Conservation (phyloP, 2,888 invertebrate genomes). For the Tenthredo amoena region DNA sequence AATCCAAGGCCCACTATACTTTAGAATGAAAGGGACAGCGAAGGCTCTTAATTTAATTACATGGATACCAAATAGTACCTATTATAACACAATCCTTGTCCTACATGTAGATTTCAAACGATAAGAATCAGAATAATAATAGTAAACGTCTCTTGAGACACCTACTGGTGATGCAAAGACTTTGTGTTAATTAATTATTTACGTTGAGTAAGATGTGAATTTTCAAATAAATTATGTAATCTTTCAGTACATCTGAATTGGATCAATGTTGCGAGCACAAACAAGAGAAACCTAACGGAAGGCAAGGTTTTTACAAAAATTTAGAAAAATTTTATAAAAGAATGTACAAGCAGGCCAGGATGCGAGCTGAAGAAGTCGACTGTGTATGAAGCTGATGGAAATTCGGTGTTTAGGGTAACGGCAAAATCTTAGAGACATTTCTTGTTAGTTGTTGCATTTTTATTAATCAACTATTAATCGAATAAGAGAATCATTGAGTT, state of each 20-base stretch:
- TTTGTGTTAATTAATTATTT: not conserved
- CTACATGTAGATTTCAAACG: slow-evolving; percentile 1
- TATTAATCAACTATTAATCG: slow-evolving; percentile 24
- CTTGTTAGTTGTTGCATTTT: slow-evolving; percentile 32
- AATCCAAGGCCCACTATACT: not conserved
- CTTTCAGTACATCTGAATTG: slow-evolving; percentile 55
- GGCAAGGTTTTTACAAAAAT: slow-evolving; percentile 70
- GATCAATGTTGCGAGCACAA: slow-evolving; percentile 54
- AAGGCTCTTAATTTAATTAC: not conserved
- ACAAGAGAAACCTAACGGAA: slow-evolving; percentile 53
- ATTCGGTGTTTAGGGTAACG: not conserved
- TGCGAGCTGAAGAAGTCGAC: slow-evolving; percentile 65
- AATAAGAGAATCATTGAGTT: not conserved
- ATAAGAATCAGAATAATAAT: not conserved
- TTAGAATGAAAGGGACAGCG: not conserved
- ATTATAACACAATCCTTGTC: not conserved
- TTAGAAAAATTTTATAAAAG: slow-evolving; percentile 73
- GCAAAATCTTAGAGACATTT: not conserved
- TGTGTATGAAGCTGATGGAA: slow-evolving; percentile 54
- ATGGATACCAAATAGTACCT: not conserved
- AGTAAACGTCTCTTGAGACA: not conserved
- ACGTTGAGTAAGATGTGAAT: slow-evolving; percentile 4
- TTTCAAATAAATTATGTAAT: slow-evolving; percentile 35
- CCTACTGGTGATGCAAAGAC: not conserved
- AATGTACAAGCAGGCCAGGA: slow-evolving; percentile 72